Evolutionary conservation across 1,140 invertebrate genomes (phyloP).

Genomic region (Drosophila melanogaster): Release_6_plus_ISO1_MT NT_037436.4:9801501-9802000

Average conservation of each 20-base stretch:
- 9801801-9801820: not conserved
- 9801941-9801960: constrained; percentile 44
- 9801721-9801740: constrained; percentile 19
- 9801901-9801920: constrained; percentile 45
- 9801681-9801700: constrained; percentile 43
- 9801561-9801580: not conserved
- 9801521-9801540: constrained; percentile 5
- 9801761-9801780: constrained; percentile 10
- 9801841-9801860: too few species aligned
- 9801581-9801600: not conserved
- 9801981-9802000: constrained; percentile 29
- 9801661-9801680: constrained; percentile 50
- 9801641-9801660: constrained; percentile 22
- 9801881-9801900: constrained; percentile 49
- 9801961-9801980: constrained; percentile 1
- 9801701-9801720: constrained; percentile 37
- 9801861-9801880: constrained; percentile 21
- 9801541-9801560: constrained; percentile 2
- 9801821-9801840: too few species aligned
- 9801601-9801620: constrained; percentile 2
- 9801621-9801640: constrained; percentile 35
- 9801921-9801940: constrained; percentile 38
- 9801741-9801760: constrained; percentile 25
- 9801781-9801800: constrained; percentile 7
- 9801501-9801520: constrained; percentile 16